Percentiles rank a stretch among this genome's conserved stretches.
phyloP scores from a whole-genome alignment of 2,797 vertebrate genomes.

The Protonibea diacanthus region DNA sequence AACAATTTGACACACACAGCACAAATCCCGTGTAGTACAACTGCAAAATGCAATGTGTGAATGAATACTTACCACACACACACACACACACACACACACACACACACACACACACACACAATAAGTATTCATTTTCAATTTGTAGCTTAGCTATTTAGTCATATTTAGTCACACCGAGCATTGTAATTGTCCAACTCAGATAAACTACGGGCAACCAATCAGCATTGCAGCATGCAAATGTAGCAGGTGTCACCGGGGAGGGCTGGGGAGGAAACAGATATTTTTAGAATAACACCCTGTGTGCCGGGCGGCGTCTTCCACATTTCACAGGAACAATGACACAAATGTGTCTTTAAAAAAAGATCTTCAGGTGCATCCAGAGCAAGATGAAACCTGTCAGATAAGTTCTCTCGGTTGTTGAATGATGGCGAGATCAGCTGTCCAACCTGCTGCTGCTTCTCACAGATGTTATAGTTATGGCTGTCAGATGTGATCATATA shows the following conservation, averaged over 20 bases:
- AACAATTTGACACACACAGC: too few relatives aligned
- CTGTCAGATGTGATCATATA: constrained; percentile 20
- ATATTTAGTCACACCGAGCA: too few relatives aligned
- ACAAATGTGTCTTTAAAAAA: background rate
- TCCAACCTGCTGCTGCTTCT: background rate
- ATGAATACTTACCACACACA: too few relatives aligned
- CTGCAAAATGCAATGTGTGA: too few relatives aligned
- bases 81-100: too few relatives aligned
- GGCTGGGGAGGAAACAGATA: constrained; percentile 28
- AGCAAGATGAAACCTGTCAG: background rate
- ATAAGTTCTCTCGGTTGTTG: background rate
- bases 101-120: too few relatives aligned
- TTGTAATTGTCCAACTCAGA: constrained; percentile 4
- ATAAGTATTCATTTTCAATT: too few relatives aligned
- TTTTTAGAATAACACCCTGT: constrained; percentile 38
- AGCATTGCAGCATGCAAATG: constrained; percentile 62
- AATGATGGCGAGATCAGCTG: constrained; percentile 19
- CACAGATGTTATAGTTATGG: constrained; percentile 1
- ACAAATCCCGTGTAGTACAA: too few relatives aligned
- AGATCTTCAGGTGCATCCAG: background rate
- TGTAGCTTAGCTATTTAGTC: too few relatives aligned
- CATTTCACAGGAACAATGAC: background rate
- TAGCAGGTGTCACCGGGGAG: constrained; percentile 66
- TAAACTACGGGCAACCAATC: constrained; percentile 62
- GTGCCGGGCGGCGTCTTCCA: background rate